These are phyloP conservation scores for Chascanopsetta lugubris DNA, from an alignment of 2,113 vertebrate species.

Conservation along the genomic window DNA sequence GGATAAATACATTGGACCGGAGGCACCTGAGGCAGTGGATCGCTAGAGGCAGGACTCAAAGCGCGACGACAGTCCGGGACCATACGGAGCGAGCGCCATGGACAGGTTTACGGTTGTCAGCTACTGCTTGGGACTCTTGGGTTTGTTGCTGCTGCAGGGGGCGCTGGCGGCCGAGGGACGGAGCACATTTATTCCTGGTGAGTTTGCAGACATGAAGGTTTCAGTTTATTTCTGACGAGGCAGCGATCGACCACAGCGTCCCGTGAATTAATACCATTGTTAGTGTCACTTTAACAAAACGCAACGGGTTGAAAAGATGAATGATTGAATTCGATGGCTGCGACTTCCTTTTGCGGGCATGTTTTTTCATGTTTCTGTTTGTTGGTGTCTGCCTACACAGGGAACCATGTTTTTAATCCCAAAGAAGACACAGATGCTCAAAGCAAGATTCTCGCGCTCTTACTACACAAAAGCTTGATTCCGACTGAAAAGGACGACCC, in stretches of 20 bases:
- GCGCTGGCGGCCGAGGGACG: conserved; percentile 65
- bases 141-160: conserved; percentile 70
- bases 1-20: conserved; percentile 75
- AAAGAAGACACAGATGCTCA: conserved; percentile 67
- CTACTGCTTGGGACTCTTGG: conserved; percentile 69
- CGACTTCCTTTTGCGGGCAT: background rate
- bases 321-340: background rate
- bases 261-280: background rate
- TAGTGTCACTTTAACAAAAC: background rate
- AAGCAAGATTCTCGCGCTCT: conserved; percentile 72
- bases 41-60: conserved; percentile 24
- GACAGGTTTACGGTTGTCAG: conserved; percentile 58
- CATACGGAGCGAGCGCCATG: conserved; percentile 60
- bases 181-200: conserved; percentile 69
- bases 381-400: conserved; percentile 49
- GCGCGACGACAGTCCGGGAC: conserved; percentile 21
- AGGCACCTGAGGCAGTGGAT: conserved; percentile 46
- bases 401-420: conserved; percentile 61
- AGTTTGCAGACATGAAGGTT: conserved; percentile 25
- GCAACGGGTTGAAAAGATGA: conserved; percentile 1
- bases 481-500: conserved; percentile 63
- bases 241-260: too few relatives aligned
- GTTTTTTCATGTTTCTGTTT: background rate
- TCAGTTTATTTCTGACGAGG: too few relatives aligned
- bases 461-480: conserved; percentile 72